Base-by-base conservation (phyloP, 1,140 invertebrate genomes). In the Portunus trituberculatus region DNA sequence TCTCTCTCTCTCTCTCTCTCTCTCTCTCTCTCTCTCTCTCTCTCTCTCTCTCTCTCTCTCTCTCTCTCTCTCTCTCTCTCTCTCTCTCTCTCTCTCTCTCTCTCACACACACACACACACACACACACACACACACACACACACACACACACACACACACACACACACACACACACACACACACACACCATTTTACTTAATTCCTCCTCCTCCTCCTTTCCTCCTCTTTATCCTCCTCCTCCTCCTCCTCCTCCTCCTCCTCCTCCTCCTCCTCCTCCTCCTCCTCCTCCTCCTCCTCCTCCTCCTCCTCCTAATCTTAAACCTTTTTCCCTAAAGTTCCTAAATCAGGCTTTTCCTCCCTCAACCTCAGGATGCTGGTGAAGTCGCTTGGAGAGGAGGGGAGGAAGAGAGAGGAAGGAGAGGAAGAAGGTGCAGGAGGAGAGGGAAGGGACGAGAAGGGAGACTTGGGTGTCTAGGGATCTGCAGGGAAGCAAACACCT, bases 1-100 rank as follows among this genome's bases (percentile, higher is more conserved):
- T 88, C 86, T 16, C 29, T 88, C 16, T 32, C 32, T 88, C 86
- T 39, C 86, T 88, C 86, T 39, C 86, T 88, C 86, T 88, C 32
- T 88, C 86, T 88, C 86, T 88, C 86, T 39, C 32, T 39, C 28
- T 39, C 32, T 39, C 86, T 39, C 32, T 39, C 86, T 39, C 32
- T 88, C 86, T 39, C 86, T 88, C 86, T 39, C 86, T 88, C 76
- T 82, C 76, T 82, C 76, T 39, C 86, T 32, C 32, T 39, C 39
- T 39, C 39, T 39, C 39, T 39, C 39, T 39, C 39, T 39, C 39
- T 39, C 39, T 39, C 39, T 39, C 39, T 39, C 39, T 39, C 39
- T 39, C 39, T 39, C 39, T 39, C 39, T 39, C 39, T 39, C 39
- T 39, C 39, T 39, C 39, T 39, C 86, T 16, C 29, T n/a, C 86